Conservation (phyloP, 2,113 vertebrate species). For the Lates calcarifer region DNA sequence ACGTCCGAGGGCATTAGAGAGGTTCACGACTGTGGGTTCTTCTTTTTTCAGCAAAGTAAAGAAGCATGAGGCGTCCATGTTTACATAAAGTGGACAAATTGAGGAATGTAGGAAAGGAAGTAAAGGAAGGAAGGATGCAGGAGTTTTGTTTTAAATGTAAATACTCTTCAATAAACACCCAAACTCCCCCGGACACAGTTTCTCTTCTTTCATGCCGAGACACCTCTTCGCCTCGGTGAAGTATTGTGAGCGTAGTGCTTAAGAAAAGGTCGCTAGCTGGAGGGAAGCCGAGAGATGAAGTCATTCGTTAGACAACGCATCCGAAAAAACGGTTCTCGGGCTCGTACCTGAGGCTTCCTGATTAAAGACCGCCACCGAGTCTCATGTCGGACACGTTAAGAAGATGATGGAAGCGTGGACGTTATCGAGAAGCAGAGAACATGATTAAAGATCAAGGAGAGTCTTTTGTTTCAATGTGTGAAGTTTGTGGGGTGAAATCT, state of each 20-base stretch:
- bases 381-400: constrained; percentile 4
- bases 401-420: neutral
- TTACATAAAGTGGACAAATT: neutral
- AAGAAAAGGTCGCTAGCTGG: constrained; percentile 72
- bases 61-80: neutral
- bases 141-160: neutral
- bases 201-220: neutral
- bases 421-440: neutral
- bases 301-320: constrained; percentile 69
- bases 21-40: neutral
- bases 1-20: constrained; percentile 45
- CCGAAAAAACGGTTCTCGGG: neutral
- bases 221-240: constrained; percentile 44
- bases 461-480: neutral
- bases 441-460: neutral
- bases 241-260: constrained; percentile 53
- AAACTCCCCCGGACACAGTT: constrained; percentile 8
- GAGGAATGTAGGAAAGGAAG: neutral
- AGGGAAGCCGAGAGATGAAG: constrained; percentile 55
- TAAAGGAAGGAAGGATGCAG: neutral
- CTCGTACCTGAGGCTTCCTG: constrained; percentile 32
- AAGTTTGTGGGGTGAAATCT: neutral
- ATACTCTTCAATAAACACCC: neutral
- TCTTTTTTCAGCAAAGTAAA: neutral
- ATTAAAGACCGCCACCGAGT: constrained; percentile 43